Conservation (phyloP, 2,797 vertebrate genomes). For the Thunnus albacares region DNA sequence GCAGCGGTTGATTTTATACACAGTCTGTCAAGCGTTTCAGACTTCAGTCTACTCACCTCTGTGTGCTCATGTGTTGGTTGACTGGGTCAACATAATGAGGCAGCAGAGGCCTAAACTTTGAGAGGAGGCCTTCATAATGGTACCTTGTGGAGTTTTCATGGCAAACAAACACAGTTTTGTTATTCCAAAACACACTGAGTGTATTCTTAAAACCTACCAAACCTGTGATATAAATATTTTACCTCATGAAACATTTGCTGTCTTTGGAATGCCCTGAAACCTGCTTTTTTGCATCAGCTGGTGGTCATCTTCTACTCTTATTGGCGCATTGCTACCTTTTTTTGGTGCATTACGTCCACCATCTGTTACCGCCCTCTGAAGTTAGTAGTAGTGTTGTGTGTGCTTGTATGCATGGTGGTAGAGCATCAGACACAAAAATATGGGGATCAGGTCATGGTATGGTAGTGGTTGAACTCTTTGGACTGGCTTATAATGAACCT, state of each 20-base stretch:
- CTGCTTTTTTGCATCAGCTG: too few species aligned
- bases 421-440: background rate
- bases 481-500: background rate
- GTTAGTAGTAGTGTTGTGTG: background rate
- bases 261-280: too few species aligned
- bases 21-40: constrained; percentile 25
- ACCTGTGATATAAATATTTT: too few species aligned
- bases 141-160: background rate
- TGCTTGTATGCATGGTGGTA: background rate
- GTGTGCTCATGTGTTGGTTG: constrained; percentile 16
- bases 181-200: background rate
- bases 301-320: background rate
- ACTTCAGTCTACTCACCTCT: constrained; percentile 15
- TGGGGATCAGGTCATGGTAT: background rate
- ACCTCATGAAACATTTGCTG: too few species aligned
- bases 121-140: constrained; percentile 9
- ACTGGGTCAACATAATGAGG: constrained; percentile 35
- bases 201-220: background rate
- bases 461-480: background rate
- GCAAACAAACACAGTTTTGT: constrained; percentile 6
- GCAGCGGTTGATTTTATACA: constrained; percentile 19
- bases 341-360: background rate
- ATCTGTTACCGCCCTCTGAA: background rate
- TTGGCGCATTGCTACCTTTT: background rate
- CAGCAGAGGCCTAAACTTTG: constrained; percentile 13